A percentile compares a stretch with the other conserved stretches of the same genome.
phyloP scores from a whole-genome alignment of 2,113 vertebrate genomes.

The Dolichotis patagonum region DNA sequence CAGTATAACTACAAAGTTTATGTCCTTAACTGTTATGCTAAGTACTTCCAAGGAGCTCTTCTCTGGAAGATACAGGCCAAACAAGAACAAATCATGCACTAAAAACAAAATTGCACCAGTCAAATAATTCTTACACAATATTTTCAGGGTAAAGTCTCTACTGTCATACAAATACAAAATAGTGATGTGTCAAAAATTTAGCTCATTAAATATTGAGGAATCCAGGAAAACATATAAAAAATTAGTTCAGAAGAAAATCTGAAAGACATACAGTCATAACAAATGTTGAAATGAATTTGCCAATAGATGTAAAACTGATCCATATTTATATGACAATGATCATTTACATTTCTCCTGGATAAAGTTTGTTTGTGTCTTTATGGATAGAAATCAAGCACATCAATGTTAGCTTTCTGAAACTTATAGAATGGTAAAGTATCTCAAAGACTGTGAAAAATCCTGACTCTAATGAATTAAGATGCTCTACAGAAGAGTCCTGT shows the following conservation, averaged over 20 bases:
- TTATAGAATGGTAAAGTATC: not conserved
- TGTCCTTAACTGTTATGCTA: not conserved
- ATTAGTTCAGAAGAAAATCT: not conserved
- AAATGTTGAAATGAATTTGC: not conserved
- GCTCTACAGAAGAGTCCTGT: not conserved
- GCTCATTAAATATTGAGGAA: not conserved
- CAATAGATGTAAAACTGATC: not conserved
- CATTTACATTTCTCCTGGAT: not conserved
- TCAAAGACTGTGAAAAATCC: not conserved
- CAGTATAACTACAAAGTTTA: not conserved
- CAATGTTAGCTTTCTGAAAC: conserved; percentile 24
- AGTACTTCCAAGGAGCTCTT: not conserved
- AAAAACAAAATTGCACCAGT: not conserved
- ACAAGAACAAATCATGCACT: not conserved
- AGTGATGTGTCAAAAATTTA: not conserved
- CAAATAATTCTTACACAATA: not conserved
- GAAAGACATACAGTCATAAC: not conserved
- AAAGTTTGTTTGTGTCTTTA: not conserved
- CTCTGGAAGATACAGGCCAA: not conserved
- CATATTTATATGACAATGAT: not conserved
- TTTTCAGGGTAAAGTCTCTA: not conserved
- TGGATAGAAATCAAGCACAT: not conserved
- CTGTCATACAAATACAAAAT: not conserved
- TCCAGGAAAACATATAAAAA: not conserved
- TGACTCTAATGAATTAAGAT: not conserved